Evolutionary conservation across 2,113 vertebrate species (phyloP), one percentile per base, ranked within the genome.

Genomic region (Corythornis madagascariensis): DNA sequence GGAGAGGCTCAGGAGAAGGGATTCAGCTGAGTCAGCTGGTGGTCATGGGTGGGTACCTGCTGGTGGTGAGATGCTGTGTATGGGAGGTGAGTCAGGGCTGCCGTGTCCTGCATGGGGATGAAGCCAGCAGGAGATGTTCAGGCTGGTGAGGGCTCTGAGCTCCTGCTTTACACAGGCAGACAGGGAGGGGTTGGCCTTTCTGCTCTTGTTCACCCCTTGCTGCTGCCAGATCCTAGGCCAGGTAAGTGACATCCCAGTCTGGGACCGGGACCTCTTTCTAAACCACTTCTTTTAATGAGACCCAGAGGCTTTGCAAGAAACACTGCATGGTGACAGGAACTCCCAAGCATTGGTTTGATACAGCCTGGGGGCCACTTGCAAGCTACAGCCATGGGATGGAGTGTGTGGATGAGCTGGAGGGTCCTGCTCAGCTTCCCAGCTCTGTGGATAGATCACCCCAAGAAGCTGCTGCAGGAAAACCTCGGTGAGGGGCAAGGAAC

Each of bases 251-350:
- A 38, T 13, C 47, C 52, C n/a, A 42, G 72, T 60, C 83, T 3
- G 0, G 42, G 69, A 69, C 90, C 57, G 82, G 67, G 19, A 72
- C 66, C 26, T 79, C 45, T 72, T 83, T 1, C 1, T 38, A 10
- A 1, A 0, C 25, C 1, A 0, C 35, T 31, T 21, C 26, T 70
- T 74, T 71, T 52, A 45, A 64, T 11, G 38, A 72, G 48, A 11
- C 16, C 28, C 0, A 0, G 9, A 55, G 60, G 25, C 25, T 76
- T 76, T 59, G 56, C 8, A 31, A 1, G 0, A n/a, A 69, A 22
- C 2, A 1, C 31, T 1, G 0, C 9, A 9, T 0, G 0, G 61
- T 33, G 38, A 66, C 26, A 42, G 45, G 16, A 89, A 13, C 19
- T 40, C 53, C 28, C 31, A 20, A 15, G 67, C 25, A 12, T 8